Evolutionary conservation across 2,113 vertebrate species (phyloP).

Genomic region (Sphyrna mokarran): DNA sequence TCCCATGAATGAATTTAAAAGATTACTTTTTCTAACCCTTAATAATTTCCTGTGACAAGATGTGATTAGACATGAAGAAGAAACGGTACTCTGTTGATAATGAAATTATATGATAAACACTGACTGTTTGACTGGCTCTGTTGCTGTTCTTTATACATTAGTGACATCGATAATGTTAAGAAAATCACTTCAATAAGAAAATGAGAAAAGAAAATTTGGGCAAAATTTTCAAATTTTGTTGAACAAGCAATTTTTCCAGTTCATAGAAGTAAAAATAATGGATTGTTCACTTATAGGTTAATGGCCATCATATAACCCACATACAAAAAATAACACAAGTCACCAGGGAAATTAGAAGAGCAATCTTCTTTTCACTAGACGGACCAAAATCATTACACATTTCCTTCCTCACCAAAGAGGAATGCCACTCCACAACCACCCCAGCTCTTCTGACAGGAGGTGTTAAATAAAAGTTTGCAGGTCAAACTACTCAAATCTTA

Average conservation of each 20-base stretch:
- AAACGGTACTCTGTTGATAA: not conserved
- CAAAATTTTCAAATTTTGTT: slow-evolving; percentile 23
- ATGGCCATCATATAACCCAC: not conserved
- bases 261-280: not conserved
- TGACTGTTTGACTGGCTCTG: not conserved
- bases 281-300: not conserved
- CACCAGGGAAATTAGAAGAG: not conserved
- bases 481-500: not conserved
- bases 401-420: not conserved
- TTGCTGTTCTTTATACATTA: not conserved
- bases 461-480: not conserved
- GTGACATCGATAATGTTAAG: not conserved
- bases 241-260: not conserved
- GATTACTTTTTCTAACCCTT: not conserved
- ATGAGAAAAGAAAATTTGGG: not conserved
- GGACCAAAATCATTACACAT: not conserved
- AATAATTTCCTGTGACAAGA: not conserved
- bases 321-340: not conserved
- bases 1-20: too few relatives aligned
- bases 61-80: not conserved
- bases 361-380: not conserved
- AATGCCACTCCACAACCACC: not conserved
- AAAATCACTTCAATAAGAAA: not conserved
- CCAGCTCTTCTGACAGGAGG: not conserved
- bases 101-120: not conserved